Conservation (phyloP, 2,888 invertebrate species). For the Ellobium chinense region DNA sequence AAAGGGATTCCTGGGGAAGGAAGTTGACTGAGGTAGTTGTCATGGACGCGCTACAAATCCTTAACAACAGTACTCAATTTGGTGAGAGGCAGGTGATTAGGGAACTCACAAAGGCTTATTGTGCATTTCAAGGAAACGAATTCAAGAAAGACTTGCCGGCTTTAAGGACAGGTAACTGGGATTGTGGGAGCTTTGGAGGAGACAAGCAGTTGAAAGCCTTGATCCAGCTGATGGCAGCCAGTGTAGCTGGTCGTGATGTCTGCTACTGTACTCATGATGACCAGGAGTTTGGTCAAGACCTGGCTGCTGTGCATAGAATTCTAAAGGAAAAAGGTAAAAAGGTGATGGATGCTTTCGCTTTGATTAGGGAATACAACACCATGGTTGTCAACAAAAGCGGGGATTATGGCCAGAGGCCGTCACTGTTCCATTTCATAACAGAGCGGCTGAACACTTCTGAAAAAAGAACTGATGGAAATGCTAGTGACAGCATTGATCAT, state of each 20-base stretch:
- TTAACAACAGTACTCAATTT: constrained; percentile 79
- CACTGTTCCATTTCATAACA: no score
- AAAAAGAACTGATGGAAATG: no score
- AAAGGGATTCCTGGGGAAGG: constrained; percentile 78
- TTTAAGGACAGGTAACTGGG: neutral
- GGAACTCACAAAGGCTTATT: constrained; percentile 87
- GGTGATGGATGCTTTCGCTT: no score
- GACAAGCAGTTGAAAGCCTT: constrained; percentile 79
- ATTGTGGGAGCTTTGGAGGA: neutral
- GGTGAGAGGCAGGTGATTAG: constrained; percentile 80
- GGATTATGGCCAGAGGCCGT: no score
- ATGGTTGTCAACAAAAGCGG: no score
- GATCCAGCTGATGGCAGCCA: constrained; percentile 88
- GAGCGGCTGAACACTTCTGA: no score
- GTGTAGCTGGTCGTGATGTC: constrained; percentile 83
- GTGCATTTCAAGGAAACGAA: neutral
- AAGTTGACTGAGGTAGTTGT: constrained; percentile 85
- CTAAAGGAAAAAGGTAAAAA: no score
- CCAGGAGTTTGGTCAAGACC: no score
- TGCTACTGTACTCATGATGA: constrained; percentile 93
- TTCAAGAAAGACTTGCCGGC: neutral
- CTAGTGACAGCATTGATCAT: no score
- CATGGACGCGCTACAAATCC: constrained; percentile 91
- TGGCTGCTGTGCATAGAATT: no score
- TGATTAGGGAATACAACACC: no score